Base-by-base conservation (phyloP, 2,797 vertebrate species). In the Margarornis squamiger region DNA sequence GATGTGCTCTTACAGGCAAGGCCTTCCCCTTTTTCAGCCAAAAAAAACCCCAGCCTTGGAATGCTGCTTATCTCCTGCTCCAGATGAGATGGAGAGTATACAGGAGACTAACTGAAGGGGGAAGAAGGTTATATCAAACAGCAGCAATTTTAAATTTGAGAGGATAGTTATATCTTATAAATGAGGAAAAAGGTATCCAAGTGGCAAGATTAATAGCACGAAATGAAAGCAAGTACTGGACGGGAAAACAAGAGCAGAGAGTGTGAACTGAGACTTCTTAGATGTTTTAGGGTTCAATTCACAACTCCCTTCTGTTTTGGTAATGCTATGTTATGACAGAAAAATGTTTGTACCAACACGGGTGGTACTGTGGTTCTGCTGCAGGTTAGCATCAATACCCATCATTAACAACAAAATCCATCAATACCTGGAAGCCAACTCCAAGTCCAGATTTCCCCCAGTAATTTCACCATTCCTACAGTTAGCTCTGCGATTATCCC, bases 341-440 rank as follows among this genome's bases (percentile, higher is more conserved):
- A 20, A 81, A 84, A 58, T 12, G 0, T 51, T 39, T 86, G 81
- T 38, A 32, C 19, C n/a, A 49, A 3, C 1, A 2, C 1, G 1
- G 27, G 27, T 29, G 15, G 14, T 26, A 46, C 72, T 38, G 49
- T 66, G 39, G 14, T 48, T 58, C 43, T 26, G 17, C 76, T 41
- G 36, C 70, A 92, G 27, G 51, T 67, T 10, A 81, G 20, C n/a
- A 68, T 16, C 41, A 32, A 32, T 54, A 54, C 5, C 52, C 52
- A 32, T 54, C 30, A 18, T 54, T 54, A 54, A 54, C 52, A 54
- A 12, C 19, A 54, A 54, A 7, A 21, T 38, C 27, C 41, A n/a
- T 21, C 0, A 5, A 36, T 4, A 73, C 22, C 15, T 39, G 12
- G 2, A 61, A 68, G 43, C 18, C 73, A 81, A 2, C 5, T 61